phyloP scores from a whole-genome alignment of 2,888 invertebrate species.

The Drosophila monieri region DNA sequence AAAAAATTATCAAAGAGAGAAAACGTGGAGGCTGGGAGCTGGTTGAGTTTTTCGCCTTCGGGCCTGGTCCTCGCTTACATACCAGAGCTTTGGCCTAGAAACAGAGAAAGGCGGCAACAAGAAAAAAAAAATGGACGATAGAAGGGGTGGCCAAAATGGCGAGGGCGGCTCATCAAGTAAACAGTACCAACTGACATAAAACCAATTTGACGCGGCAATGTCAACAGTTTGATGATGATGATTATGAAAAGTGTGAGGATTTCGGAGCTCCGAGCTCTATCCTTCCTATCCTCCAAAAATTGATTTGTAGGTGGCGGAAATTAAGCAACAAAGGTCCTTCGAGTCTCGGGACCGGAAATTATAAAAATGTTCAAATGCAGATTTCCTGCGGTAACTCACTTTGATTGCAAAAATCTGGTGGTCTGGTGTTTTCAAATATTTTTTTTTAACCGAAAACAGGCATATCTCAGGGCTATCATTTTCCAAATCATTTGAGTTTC shows the following conservation, averaged over 20 bases:
- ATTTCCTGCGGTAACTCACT: slow-evolving; percentile 44
- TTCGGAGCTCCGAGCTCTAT: neutral
- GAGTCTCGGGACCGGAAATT: slow-evolving; percentile 57
- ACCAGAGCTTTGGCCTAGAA: slow-evolving; percentile 76
- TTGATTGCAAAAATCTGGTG: slow-evolving; percentile 24
- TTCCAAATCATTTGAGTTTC: slow-evolving; percentile 37
- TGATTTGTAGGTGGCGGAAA: slow-evolving; percentile 45
- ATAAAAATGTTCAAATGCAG: slow-evolving; percentile 70
- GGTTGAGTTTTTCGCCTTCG: slow-evolving; percentile 26
- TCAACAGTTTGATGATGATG: slow-evolving; percentile 71
- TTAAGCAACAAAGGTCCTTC: slow-evolving; percentile 39
- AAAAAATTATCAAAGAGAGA: slow-evolving; percentile 2
- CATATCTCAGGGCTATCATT: slow-evolving; percentile 18
- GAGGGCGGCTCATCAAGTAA: slow-evolving; percentile 60
- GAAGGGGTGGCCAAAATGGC: slow-evolving; percentile 20
- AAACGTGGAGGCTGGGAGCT: slow-evolving; percentile 19
- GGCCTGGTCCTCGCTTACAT: slow-evolving; percentile 13
- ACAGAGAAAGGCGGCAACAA: slow-evolving; percentile 51
- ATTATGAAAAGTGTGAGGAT: slow-evolving; percentile 49
- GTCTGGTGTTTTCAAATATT: neutral
- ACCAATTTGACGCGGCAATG: slow-evolving; percentile 60
- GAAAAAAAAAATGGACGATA: slow-evolving; percentile 13
- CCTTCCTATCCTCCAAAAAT: neutral
- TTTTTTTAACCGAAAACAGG: neutral
- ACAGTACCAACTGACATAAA: slow-evolving; percentile 68